A percentile compares a stretch with the other conserved stretches of the same genome.
Conservation (phyloP, 2,888 invertebrate species). For the Gastrophysa polygoni region DNA sequence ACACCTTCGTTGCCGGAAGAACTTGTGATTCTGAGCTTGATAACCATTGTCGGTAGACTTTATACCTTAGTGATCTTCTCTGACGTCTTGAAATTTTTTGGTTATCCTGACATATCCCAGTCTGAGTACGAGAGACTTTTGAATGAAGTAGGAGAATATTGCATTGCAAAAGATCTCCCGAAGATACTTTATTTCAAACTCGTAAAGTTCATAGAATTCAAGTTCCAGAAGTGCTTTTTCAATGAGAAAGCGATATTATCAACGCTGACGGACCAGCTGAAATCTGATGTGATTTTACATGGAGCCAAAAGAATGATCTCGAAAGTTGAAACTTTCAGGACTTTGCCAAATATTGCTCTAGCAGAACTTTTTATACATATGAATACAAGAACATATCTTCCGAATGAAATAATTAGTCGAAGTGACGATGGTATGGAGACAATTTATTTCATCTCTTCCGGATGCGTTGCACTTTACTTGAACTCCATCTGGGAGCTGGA, state of each 20-base stretch:
- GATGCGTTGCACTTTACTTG: constrained; percentile 22
- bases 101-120: background rate
- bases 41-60: background rate
- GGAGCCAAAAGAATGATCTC: constrained; percentile 23
- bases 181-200: background rate
- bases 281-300: constrained; percentile 22
- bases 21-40: background rate
- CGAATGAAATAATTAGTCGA: constrained; percentile 21
- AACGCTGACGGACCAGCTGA: constrained; percentile 20
- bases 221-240: constrained; percentile 28
- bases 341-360: constrained; percentile 22
- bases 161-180: background rate
- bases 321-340: constrained; percentile 23
- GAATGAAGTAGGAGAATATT: background rate
- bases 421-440: constrained; percentile 14
- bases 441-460: constrained; percentile 23
- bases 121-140: background rate
- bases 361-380: constrained; percentile 20
- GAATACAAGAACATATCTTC: constrained; percentile 18
- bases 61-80: background rate
- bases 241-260: constrained; percentile 26
- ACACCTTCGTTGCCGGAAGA: background rate
- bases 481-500: constrained; percentile 17
- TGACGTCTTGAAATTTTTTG: background rate
- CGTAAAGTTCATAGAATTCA: constrained; percentile 21